Percentiles rank a stretch among this genome's conserved stretches.
Evolutionary conservation across 2,888 invertebrate genomes (phyloP).

Genomic region (Iselma pallidipennis): DNA sequence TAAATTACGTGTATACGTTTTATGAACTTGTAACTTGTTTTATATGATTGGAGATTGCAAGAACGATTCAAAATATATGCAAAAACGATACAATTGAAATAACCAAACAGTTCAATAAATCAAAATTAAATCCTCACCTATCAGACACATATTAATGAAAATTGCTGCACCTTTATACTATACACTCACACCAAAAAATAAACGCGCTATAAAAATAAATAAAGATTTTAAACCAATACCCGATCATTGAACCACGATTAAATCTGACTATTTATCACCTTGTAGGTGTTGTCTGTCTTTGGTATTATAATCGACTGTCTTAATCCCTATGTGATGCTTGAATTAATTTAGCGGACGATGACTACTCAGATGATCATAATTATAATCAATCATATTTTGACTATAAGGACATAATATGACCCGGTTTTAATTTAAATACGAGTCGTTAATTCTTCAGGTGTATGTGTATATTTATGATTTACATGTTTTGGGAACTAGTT

Average conservation of each 20-base stretch:
- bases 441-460: too few relatives aligned
- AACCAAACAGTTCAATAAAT: not conserved
- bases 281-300: slow-evolving; percentile 26
- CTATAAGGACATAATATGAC: too few relatives aligned
- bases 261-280: slow-evolving; percentile 28
- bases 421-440: too few relatives aligned
- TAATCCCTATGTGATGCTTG: not conserved
- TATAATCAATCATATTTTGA: too few relatives aligned
- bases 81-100: not conserved
- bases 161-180: not conserved
- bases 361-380: not conserved
- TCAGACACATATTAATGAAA: not conserved
- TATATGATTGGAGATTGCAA: not conserved
- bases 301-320: not conserved
- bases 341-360: not conserved
- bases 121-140: not conserved
- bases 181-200: not conserved
- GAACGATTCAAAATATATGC: not conserved
- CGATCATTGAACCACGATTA: slow-evolving; percentile 27
- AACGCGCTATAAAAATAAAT: slow-evolving; percentile 23
- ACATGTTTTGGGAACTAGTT: too few relatives aligned
- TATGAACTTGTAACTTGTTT: too few relatives aligned
- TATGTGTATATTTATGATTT: too few relatives aligned
- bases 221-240: slow-evolving; percentile 23
- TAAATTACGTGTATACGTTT: not conserved